Evolutionary conservation across 2,888 invertebrate species (phyloP), one percentile per base, ranked within the genome.

Genomic region (Sphaerophoria rueppellii): DNA sequence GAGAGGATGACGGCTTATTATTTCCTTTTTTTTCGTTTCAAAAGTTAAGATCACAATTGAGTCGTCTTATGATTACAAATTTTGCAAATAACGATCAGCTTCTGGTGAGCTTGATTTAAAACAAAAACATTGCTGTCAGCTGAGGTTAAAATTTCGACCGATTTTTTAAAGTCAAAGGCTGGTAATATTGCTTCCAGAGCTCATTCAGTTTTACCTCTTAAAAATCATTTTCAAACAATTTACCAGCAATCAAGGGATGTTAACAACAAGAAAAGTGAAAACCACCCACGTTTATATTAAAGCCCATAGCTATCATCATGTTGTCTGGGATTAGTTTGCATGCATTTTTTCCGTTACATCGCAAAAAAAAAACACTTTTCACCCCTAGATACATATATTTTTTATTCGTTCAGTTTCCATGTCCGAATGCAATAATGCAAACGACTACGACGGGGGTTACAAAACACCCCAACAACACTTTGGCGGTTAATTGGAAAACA

Each of bases 401-500:
- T 43, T 6, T 35, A 37, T 35, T n/a, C 11, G 34, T 55, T 14
- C 46, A 37, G 57, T 16, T 55, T 55, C 43, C 50, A 12, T 37
- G 6, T 46, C 34, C n/a, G 24, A 24, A 24, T 24, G 24, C 24
- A 24, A 24, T 24, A 24, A 24, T 24, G 24, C 24, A 5, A 71
- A 24, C 24, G 43, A 32, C 55, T 63, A 16, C 43, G 65, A 12
- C n/a, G 7, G n/a, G 57, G 78, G 63, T 58, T 63, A 70, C 12
- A 37, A 71, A 69, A 61, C 72, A 70, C 48, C 40, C 75, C 71
- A 83, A 69, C 69, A 81, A 73, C 85, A 81, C 76, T 75, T 72
- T 73, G 76, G 60, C 81, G 77, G 81, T 73, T 85, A 85, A 85
- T 85, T 81, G 85, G 76, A 85, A 85, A 85, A 85, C 85, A 85